Evolutionary conservation across 2,888 invertebrate genomes (phyloP).

Genomic region (Craniophora ligustri): DNA sequence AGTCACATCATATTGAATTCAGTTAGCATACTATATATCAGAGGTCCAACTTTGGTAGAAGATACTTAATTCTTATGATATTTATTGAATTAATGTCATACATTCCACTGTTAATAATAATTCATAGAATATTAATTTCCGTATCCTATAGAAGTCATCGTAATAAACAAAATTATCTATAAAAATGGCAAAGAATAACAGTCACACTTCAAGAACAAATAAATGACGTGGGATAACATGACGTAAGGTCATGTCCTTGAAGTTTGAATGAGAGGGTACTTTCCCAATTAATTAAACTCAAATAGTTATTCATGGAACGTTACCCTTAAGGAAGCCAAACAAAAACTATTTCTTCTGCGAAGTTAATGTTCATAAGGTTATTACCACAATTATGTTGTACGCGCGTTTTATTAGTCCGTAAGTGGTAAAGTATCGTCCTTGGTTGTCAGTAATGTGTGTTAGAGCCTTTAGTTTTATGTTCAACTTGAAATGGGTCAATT

Average conservation of each 20-base stretch:
- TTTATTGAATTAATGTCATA: no score
- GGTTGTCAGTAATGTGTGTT: slow-evolving; percentile 52
- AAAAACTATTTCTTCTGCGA: slow-evolving; percentile 25
- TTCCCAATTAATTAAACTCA: background rate
- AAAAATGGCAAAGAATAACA: no score
- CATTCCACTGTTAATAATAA: no score
- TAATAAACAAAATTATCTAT: no score
- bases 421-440: slow-evolving; percentile 59
- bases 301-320: slow-evolving; percentile 6
- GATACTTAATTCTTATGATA: no score
- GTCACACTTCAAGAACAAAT: no score
- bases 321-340: slow-evolving; percentile 17
- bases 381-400: slow-evolving; percentile 50
- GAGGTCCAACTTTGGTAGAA: no score
- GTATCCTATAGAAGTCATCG: no score
- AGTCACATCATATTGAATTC: slow-evolving; percentile 29
- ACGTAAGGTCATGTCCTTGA: no score
- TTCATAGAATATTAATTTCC: no score
- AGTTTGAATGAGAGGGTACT: no score
- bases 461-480: slow-evolving; percentile 62
- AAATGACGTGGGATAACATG: no score
- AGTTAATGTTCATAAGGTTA: slow-evolving; percentile 51
- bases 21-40: slow-evolving; percentile 25
- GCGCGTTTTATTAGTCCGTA: slow-evolving; percentile 59
- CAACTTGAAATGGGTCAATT: slow-evolving; percentile 60